phyloP scores from a whole-genome alignment of 2,113 vertebrate species.

The Amphilophus citrinellus region DNA sequence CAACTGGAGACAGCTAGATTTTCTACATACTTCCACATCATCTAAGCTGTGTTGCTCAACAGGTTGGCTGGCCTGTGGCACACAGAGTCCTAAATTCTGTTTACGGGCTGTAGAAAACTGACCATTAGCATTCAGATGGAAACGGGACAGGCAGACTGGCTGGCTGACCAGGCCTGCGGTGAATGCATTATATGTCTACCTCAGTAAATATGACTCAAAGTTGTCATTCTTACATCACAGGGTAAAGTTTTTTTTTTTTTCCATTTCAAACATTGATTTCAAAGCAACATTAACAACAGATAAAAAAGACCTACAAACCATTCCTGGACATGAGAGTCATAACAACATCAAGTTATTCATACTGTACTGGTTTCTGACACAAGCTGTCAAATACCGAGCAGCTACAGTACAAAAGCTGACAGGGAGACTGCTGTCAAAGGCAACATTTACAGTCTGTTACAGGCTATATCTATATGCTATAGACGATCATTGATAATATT shows the following conservation, averaged over 20 bases:
- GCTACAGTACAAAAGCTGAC: constrained; percentile 49
- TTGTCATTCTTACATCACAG: not conserved
- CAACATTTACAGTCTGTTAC: constrained; percentile 53
- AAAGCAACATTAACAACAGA: not conserved
- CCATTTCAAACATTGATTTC: not conserved
- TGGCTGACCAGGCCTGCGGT: constrained; percentile 54
- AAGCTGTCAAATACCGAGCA: constrained; percentile 50
- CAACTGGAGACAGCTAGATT: not conserved
- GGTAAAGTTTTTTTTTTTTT: not conserved
- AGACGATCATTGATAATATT: constrained; percentile 61
- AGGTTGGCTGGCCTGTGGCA: constrained; percentile 73
- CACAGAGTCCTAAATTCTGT: constrained; percentile 34
- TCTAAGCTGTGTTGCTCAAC: constrained; percentile 49
- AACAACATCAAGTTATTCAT: constrained; percentile 32
- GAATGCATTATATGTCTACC: not conserved
- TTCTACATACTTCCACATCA: not conserved
- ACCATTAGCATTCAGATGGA: not conserved
- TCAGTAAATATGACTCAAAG: not conserved
- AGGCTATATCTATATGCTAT: constrained; percentile 45
- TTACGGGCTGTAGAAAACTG: not conserved
- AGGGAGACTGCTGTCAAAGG: constrained; percentile 35
- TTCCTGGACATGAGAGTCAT: constrained; percentile 23
- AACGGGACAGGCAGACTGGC: constrained; percentile 42
- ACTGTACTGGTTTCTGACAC: constrained; percentile 36
- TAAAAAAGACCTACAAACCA: constrained; percentile 34